Evolutionary conservation across 2,113 vertebrate genomes (phyloP).

Genomic region (Xyrauchen texanus): DNA sequence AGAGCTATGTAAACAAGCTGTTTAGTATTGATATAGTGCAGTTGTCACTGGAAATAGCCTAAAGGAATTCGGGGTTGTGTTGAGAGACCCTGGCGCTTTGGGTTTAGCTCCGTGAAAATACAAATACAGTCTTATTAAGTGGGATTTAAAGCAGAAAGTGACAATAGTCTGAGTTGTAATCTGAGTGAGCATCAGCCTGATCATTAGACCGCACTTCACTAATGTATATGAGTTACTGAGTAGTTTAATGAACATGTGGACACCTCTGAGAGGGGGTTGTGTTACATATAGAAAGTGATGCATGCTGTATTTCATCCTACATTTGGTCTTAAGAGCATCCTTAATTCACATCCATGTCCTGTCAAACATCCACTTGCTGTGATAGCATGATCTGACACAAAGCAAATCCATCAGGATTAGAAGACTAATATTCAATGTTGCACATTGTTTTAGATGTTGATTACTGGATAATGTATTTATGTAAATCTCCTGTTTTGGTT

Average conservation of each 20-base stretch:
- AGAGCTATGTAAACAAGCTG: constrained; percentile 57
- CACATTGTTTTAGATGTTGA: too few relatives aligned
- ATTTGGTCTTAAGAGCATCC: neutral
- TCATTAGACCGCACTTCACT: neutral
- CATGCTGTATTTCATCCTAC: neutral
- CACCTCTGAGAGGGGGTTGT: too few relatives aligned
- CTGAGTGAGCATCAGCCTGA: neutral
- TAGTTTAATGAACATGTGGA: too few relatives aligned
- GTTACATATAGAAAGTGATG: neutral
- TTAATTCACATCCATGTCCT: neutral
- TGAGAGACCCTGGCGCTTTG: neutral
- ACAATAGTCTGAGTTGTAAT: constrained; percentile 7
- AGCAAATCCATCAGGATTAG: too few relatives aligned
- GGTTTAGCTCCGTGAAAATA: neutral
- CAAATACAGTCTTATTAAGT: neutral
- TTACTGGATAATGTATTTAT: too few relatives aligned
- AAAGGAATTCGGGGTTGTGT: neutral
- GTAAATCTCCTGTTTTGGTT: too few relatives aligned
- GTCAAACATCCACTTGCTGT: too few relatives aligned
- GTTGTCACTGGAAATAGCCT: too few relatives aligned
- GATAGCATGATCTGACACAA: too few relatives aligned
- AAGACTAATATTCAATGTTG: too few relatives aligned
- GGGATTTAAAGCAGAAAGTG: neutral
- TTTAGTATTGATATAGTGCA: constrained; percentile 37
- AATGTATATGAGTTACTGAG: too few relatives aligned